phyloP scores from a whole-genome alignment of 2,113 vertebrate species.

The Nipponia nippon region DNA sequence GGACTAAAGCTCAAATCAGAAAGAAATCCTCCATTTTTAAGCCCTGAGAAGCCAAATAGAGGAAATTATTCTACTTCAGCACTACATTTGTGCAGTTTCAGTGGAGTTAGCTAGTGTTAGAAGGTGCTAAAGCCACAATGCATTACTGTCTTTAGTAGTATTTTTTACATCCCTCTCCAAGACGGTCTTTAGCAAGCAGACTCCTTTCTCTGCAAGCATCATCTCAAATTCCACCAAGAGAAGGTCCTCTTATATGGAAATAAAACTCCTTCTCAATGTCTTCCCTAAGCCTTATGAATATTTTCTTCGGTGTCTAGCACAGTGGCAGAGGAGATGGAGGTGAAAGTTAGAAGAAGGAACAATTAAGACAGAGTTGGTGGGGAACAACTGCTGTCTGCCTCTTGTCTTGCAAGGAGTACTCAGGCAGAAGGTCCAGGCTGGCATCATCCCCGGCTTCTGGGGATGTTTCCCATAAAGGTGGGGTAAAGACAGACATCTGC shows the following conservation, averaged over 20 bases:
- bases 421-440: neutral
- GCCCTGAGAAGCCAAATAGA: neutral
- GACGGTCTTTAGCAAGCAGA: neutral
- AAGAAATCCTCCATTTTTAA: neutral
- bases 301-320: neutral
- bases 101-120: neutral
- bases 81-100: neutral
- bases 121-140: neutral
- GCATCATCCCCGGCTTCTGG: neutral
- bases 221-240: neutral
- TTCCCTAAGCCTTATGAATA: neutral
- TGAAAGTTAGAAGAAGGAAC: neutral
- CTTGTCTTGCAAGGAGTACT: neutral
- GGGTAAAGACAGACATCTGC: neutral
- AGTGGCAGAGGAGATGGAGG: neutral
- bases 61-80: neutral
- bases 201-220: neutral
- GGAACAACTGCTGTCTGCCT: neutral
- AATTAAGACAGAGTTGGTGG: neutral
- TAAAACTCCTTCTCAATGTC: neutral
- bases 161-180: neutral
- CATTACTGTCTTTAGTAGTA: neutral
- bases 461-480: neutral
- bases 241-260: neutral
- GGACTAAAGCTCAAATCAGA: neutral